Evolutionary conservation across 2,888 invertebrate genomes (phyloP).

Genomic region (Lasioglossum oenotherae): DNA sequence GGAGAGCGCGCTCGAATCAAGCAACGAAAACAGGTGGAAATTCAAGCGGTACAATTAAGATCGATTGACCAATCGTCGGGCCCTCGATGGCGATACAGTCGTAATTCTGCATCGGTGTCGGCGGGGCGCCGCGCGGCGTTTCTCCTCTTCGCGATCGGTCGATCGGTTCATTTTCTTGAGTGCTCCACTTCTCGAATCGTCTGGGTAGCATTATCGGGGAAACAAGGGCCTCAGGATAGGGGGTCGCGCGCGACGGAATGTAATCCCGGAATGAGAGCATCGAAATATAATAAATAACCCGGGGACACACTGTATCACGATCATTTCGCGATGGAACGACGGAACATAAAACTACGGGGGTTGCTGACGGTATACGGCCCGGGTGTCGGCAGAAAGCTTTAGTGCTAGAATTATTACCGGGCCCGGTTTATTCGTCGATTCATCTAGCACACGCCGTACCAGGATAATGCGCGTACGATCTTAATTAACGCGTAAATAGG

Average conservation of each 20-base stretch:
- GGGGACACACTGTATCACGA: background rate
- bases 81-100: constrained; percentile 28
- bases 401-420: background rate
- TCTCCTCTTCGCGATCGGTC: constrained; percentile 7
- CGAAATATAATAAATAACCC: constrained; percentile 51
- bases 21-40: constrained; percentile 49
- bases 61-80: constrained; percentile 23
- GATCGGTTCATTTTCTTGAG: constrained; percentile 57
- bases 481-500: constrained; percentile 25
- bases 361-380: background rate
- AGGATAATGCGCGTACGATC: constrained; percentile 1
- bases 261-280: constrained; percentile 47
- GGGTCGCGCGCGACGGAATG: background rate
- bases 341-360: constrained; percentile 10
- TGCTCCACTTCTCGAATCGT: constrained; percentile 47
- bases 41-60: constrained; percentile 55
- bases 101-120: constrained; percentile 26
- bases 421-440: background rate
- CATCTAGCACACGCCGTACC: background rate
- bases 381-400: background rate
- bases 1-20: constrained; percentile 26
- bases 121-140: background rate
- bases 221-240: constrained; percentile 13
- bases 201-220: constrained; percentile 37
- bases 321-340: constrained; percentile 10